These are phyloP conservation scores for Tachyglossus aculeatus DNA, from an alignment of 2,797 vertebrate species.

Conservation along the genomic window DNA sequence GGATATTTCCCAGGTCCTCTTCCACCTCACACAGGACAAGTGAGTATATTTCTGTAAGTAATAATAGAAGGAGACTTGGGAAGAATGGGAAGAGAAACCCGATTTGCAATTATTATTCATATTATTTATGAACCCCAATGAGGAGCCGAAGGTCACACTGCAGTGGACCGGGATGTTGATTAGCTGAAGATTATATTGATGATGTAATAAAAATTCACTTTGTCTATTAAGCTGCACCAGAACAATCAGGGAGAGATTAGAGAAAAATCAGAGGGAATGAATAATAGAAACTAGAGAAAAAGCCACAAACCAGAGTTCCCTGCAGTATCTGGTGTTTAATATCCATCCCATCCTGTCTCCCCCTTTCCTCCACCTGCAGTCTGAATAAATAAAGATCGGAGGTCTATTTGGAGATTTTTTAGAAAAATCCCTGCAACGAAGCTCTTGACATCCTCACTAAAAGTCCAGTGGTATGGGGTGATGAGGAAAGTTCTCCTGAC, in stretches of 20 bases:
- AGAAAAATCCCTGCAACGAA: too few relatives aligned
- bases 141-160: conserved; percentile 64
- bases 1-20: too few relatives aligned
- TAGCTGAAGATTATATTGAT: conserved; percentile 80
- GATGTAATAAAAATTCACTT: conserved; percentile 84
- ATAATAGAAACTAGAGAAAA: conserved; percentile 69
- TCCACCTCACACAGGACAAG: too few relatives aligned
- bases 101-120: conserved; percentile 30
- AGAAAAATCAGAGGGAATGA: conserved; percentile 77
- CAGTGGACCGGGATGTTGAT: conserved; percentile 72
- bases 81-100: neutral
- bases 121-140: conserved; percentile 66
- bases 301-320: conserved; percentile 33
- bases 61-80: too few relatives aligned
- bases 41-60: too few relatives aligned
- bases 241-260: conserved; percentile 77
- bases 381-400: conserved; percentile 30
- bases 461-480: neutral
- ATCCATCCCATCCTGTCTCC: neutral
- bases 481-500: conserved; percentile 24
- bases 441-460: neutral
- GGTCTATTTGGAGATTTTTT: neutral
- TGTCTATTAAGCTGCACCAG: conserved; percentile 76
- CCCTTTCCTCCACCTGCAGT: neutral
- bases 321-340: too few relatives aligned